A percentile compares a stretch with the other conserved stretches of the same genome.
Conservation (phyloP, 1,140 invertebrate genomes). For the Zeugodacus cucurbitae region DNA sequence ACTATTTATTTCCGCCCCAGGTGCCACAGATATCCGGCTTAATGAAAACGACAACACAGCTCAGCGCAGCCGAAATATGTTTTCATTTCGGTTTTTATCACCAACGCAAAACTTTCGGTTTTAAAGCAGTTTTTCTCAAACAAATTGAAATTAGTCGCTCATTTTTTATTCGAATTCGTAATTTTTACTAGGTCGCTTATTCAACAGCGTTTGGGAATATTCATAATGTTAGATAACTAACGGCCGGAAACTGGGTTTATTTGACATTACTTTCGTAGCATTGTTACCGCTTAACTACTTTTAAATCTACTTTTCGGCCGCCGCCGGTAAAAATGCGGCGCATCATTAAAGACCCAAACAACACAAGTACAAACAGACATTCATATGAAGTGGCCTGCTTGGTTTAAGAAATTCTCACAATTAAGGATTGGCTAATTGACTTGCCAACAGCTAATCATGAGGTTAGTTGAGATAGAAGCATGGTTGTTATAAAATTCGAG, state of each 20-base stretch:
- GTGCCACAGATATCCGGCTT: neutral
- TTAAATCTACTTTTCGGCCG: neutral
- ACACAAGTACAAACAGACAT: neutral
- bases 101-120: neutral
- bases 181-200: neutral
- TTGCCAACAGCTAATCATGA: neutral
- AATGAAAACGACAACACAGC: constrained; percentile 9
- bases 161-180: neutral
- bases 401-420: neutral
- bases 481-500: neutral
- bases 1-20: neutral
- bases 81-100: neutral
- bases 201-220: neutral
- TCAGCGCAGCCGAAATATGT: neutral
- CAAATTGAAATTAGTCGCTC: neutral
- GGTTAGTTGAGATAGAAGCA: neutral
- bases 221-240: neutral
- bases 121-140: neutral
- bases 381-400: neutral
- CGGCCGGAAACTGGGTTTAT: neutral
- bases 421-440: neutral
- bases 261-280: neutral
- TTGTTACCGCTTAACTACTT: neutral
- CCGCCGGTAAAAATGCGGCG: neutral
- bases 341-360: neutral